Base-by-base conservation (phyloP, 2,113 vertebrate genomes). In the Pyxicephalus adspersus region DNA sequence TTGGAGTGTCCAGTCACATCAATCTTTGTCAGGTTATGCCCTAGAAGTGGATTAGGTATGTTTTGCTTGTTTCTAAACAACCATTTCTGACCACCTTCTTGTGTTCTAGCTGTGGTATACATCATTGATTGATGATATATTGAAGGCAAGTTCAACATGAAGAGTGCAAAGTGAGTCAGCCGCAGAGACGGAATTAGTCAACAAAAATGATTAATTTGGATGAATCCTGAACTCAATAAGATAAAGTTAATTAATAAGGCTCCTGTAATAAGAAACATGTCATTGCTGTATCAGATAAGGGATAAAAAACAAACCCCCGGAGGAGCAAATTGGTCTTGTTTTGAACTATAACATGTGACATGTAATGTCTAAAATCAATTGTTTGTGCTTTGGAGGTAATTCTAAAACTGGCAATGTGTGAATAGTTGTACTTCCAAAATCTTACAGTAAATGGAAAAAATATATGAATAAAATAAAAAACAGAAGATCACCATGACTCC, bases 41-140 rank as follows among this genome's bases (percentile, higher is more conserved):
- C 23, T 13, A 11, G 22, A 26, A 23, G 23, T 23, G 22, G 26
- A 1, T 5, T 38, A 45, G 38, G 6, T 45, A 45, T 45, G 2
- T 45, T 13, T 52, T 25, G 54, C 18, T 19, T 58, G 52, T 58
- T 73, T 28, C 29, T 73, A 19, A 58, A 73, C 52, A 8, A 1
- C 38, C 20, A 60, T 74, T 74, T 38, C 54, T 38, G 29, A 60
- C 8, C 28, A 38, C 54, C 29, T 58, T 15, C 23, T 55, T 60
- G 71, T 38, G 29, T 60, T 74, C 29, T 74, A 60, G 71, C 71
- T 74, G 31, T 16, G 15, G 54, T 54, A 20, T 58, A 58, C 60
- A 74, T 74, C 71, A 74, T 73, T 74, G 71, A 58, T 55, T 38
- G 71, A 58, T 60, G 71, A 58, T 60, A 74, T 5, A 52, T 74